These are phyloP conservation scores for Scaptomyza caliginosa DNA, from an alignment of 2,888 invertebrate species.

Conservation along the genomic window DNA sequence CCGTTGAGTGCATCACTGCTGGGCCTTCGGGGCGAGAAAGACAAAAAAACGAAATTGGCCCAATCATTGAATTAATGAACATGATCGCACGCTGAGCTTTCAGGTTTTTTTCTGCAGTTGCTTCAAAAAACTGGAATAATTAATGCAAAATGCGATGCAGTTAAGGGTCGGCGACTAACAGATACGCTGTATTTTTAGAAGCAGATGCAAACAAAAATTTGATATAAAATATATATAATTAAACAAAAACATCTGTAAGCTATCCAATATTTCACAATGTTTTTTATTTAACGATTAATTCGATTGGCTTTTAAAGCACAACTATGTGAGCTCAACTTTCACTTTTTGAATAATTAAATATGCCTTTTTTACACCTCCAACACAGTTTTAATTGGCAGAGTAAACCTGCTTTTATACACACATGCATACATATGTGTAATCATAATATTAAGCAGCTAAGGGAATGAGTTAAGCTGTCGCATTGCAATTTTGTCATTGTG, in stretches of 20 bases:
- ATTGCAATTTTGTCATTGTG: constrained; percentile 42
- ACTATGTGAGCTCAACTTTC: not conserved
- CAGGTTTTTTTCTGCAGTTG: constrained; percentile 4
- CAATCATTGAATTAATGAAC: constrained; percentile 55
- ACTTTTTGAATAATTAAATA: not conserved
- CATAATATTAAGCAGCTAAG: constrained; percentile 50
- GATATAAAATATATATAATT: no score
- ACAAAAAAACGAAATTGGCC: constrained; percentile 61
- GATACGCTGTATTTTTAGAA: not conserved
- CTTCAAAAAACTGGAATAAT: not conserved
- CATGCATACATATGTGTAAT: constrained; percentile 30
- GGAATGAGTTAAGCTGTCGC: constrained; percentile 48
- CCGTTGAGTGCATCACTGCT: not conserved
- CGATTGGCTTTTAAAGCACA: not conserved
- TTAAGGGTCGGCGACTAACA: not conserved
- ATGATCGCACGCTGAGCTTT: constrained; percentile 30
- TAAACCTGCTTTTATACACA: not conserved
- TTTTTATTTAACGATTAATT: not conserved
- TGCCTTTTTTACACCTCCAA: not conserved
- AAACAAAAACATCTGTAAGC: no score
- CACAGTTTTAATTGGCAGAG: constrained; percentile 38
- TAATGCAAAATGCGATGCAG: not conserved
- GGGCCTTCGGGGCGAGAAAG: not conserved
- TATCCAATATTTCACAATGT: not conserved
- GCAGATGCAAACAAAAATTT: no score